Conservation (phyloP, 2,888 invertebrate species). For the Polietes domitor region DNA sequence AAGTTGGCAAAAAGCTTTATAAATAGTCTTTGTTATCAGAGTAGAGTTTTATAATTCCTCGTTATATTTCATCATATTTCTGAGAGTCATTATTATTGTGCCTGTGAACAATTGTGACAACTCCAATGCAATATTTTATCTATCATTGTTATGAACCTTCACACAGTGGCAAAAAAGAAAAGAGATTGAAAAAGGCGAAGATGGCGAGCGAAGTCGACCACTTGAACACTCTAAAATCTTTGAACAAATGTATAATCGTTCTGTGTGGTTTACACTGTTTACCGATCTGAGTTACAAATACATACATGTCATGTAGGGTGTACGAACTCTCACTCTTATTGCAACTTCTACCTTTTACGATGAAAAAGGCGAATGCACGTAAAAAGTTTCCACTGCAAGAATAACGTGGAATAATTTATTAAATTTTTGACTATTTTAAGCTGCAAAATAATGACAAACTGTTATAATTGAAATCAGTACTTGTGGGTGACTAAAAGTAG, state of each 20-base stretch:
- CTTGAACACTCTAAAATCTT: background rate
- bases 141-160: background rate
- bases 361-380: no score
- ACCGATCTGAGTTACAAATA: no score
- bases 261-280: no score
- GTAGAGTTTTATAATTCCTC: background rate
- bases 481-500: no score
- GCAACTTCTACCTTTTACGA: no score
- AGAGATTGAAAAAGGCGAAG: background rate
- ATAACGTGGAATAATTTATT: no score
- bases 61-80: slow-evolving; percentile 1
- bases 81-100: background rate
- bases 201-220: background rate
- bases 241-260: background rate
- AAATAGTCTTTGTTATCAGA: background rate
- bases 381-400: no score
- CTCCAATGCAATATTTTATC: background rate
- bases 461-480: no score
- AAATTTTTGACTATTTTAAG: no score
- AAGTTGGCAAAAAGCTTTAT: background rate
- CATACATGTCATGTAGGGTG: no score
- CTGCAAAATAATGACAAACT: no score
- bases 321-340: no score
- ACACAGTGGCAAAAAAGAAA: background rate
- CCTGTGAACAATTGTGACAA: slow-evolving; percentile 13